These are phyloP conservation scores for Platycheirus albimanus DNA, from an alignment of 2,888 invertebrate species.

Conservation along the genomic window DNA sequence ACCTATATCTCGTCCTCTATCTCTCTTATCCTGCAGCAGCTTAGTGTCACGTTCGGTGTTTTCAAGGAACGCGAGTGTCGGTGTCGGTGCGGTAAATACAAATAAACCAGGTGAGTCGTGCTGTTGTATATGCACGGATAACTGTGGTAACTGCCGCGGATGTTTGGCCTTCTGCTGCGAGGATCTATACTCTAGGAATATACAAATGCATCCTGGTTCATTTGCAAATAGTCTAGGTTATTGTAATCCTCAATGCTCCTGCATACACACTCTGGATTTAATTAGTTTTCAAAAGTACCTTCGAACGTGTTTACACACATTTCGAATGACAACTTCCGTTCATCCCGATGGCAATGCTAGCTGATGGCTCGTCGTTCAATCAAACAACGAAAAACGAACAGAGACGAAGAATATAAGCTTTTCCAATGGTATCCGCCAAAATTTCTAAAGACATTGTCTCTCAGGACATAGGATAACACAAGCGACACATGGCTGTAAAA, in stretches of 20 bases:
- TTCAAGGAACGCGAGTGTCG: slow-evolving; percentile 51
- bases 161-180: slow-evolving; percentile 25
- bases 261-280: slow-evolving; percentile 38
- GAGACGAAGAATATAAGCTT: slow-evolving; percentile 20
- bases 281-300: slow-evolving; percentile 66
- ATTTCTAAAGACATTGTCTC: slow-evolving; percentile 25
- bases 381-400: slow-evolving; percentile 35
- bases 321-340: slow-evolving; percentile 44
- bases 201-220: slow-evolving; percentile 19
- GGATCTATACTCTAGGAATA: not conserved
- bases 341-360: slow-evolving; percentile 7
- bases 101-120: slow-evolving; percentile 64
- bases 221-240: slow-evolving; percentile 49
- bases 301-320: slow-evolving; percentile 58
- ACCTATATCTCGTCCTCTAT: not conserved
- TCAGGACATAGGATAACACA: slow-evolving; percentile 29
- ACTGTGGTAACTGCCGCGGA: slow-evolving; percentile 53
- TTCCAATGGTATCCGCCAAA: slow-evolving; percentile 28
- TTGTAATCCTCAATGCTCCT: slow-evolving; percentile 47
- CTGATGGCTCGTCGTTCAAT: slow-evolving; percentile 51
- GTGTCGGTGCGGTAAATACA: slow-evolving; percentile 55
- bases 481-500: slow-evolving; percentile 15
- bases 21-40: slow-evolving; percentile 1
- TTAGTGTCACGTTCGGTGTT: slow-evolving; percentile 63
- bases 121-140: slow-evolving; percentile 61